Evolutionary conservation across 2,113 vertebrate genomes (phyloP).

Genomic region (Chrysochloris asiatica): DNA sequence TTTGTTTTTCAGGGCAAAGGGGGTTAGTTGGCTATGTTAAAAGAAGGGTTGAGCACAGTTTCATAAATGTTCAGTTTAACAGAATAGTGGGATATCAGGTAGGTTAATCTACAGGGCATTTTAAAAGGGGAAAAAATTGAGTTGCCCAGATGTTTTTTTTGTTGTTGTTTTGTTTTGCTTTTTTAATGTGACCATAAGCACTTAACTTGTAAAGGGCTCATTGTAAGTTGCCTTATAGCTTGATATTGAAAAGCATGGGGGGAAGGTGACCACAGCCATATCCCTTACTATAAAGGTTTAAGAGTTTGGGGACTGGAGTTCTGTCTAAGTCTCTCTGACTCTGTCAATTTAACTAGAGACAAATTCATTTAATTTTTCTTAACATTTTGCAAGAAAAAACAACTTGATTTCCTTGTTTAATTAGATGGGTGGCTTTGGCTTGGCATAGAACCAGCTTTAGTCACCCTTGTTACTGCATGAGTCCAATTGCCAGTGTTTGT

Average conservation of each 20-base stretch:
- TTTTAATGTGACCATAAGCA: background rate
- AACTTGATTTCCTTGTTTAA: background rate
- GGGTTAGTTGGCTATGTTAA: too few relatives aligned
- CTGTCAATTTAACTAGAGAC: background rate
- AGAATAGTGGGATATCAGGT: background rate
- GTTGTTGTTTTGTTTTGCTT: too few relatives aligned
- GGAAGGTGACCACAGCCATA: background rate
- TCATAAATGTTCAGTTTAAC: background rate
- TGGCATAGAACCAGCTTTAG: background rate
- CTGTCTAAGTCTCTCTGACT: background rate
- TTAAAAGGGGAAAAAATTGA: background rate
- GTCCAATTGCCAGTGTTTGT: background rate
- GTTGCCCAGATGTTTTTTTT: background rate
- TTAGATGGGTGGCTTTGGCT: background rate
- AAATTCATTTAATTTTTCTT: constrained; percentile 12
- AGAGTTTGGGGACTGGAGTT: constrained; percentile 7
- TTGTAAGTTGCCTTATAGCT: background rate
- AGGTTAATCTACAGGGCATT: background rate
- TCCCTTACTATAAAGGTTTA: background rate
- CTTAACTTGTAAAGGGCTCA: background rate
- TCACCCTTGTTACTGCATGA: background rate
- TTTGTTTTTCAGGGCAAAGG: too few relatives aligned
- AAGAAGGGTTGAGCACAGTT: background rate
- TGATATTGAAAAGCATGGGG: background rate
- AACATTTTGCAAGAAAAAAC: constrained; percentile 15